Conservation (phyloP, 1,140 invertebrate species). For the Aphelinus atriplicis region DNA sequence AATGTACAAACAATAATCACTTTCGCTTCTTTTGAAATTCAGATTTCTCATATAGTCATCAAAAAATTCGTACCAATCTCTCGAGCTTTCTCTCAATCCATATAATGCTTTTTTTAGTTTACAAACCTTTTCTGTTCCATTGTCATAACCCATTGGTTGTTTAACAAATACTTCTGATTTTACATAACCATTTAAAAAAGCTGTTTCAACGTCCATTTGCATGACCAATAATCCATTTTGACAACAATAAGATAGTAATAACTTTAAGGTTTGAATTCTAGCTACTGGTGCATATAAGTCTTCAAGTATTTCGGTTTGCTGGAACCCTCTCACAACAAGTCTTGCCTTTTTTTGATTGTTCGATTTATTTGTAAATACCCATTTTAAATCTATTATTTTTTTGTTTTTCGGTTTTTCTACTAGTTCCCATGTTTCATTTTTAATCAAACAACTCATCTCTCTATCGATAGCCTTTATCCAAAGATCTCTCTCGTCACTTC, state of each 20-base stretch:
- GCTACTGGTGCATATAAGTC: constrained; percentile 43
- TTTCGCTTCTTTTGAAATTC: constrained; percentile 49
- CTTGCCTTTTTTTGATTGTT: constrained; percentile 41
- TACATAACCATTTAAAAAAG: constrained; percentile 58
- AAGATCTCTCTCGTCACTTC: constrained; percentile 15
- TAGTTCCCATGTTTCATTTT: constrained; percentile 41
- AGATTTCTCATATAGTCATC: constrained; percentile 34
- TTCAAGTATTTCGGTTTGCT: constrained; percentile 36
- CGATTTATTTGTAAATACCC: constrained; percentile 42
- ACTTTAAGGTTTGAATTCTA: constrained; percentile 32
- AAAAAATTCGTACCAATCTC: constrained; percentile 48
- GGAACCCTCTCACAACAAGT: constrained; percentile 38
- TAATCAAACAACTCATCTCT: constrained; percentile 38
- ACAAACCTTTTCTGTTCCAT: constrained; percentile 42
- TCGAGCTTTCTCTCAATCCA: constrained; percentile 49
- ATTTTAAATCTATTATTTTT: constrained; percentile 40
- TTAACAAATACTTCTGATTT: constrained; percentile 55
- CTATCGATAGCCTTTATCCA: constrained; percentile 36
- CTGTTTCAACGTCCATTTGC: constrained; percentile 57
- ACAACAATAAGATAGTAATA: constrained; percentile 36
- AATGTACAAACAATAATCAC: constrained; percentile 50
- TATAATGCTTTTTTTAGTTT: constrained; percentile 51
- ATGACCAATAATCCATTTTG: constrained; percentile 36
- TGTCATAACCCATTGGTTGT: constrained; percentile 52
- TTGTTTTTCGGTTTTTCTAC: constrained; percentile 36